phyloP scores from a whole-genome alignment of 2,113 vertebrate species.

The Miniopterus natalensis region DNA sequence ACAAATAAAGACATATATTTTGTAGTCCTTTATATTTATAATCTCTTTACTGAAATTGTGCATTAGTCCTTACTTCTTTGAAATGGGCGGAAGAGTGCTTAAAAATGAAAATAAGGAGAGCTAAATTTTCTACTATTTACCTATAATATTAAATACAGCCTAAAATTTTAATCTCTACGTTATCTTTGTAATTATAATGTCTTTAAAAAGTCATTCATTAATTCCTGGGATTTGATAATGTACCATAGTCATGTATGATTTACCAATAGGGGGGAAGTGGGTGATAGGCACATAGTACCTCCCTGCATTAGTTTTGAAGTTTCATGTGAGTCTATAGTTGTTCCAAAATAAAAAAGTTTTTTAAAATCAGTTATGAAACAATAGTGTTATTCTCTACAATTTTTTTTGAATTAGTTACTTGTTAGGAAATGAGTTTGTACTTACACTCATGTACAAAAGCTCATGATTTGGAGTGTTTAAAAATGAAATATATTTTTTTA shows the following conservation, averaged over 20 bases:
- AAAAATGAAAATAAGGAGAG: neutral
- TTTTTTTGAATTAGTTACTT: neutral
- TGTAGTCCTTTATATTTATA: neutral
- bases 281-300: neutral
- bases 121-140: neutral
- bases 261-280: neutral
- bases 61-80: neutral
- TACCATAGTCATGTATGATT: neutral
- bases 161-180: neutral
- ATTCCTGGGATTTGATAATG: neutral
- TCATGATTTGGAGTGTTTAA: neutral
- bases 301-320: neutral
- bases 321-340: neutral
- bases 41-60: neutral
- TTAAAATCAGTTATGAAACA: neutral
- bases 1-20: neutral
- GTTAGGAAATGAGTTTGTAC: neutral
- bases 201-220: neutral
- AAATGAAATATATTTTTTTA: neutral
- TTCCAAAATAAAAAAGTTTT: neutral
- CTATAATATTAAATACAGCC: neutral
- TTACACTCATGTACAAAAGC: fast-evolving
- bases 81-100: neutral
- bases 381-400: neutral
- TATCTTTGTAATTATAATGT: neutral